A percentile compares a stretch with the other conserved stretches of the same genome.
Conservation (phyloP, 2,888 invertebrate species). For the Hypomecis punctinalis region DNA sequence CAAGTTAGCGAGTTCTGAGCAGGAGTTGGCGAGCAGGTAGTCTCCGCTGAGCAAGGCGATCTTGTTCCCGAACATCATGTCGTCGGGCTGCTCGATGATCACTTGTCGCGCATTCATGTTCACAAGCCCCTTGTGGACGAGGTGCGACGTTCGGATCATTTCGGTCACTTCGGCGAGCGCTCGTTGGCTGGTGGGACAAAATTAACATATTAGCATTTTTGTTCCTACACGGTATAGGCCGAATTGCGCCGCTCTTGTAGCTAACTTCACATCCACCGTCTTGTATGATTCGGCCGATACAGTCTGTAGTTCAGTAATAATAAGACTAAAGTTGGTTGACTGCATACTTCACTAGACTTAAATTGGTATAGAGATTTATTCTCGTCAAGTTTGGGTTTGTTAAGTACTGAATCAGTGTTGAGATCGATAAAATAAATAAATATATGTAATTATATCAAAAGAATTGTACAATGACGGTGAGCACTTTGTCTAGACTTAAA, state of each 20-base stretch:
- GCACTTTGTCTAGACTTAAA: too few species aligned
- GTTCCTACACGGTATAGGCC: too few species aligned
- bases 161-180: constrained; percentile 97
- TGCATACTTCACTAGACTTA: too few species aligned
- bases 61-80: constrained; percentile 98
- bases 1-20: constrained; percentile 93
- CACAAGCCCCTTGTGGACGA: constrained; percentile 95
- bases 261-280: not conserved
- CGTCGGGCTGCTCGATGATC: constrained; percentile 83
- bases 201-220: not conserved
- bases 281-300: not conserved
- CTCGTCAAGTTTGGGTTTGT: too few species aligned
- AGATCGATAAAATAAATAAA: too few species aligned
- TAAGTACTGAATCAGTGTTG: too few species aligned
- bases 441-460: too few species aligned
- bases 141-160: constrained; percentile 96
- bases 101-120: constrained; percentile 90
- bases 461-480: too few species aligned
- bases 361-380: too few species aligned
- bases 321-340: too few species aligned
- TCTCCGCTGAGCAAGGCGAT: constrained; percentile 97
- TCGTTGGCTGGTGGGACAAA: constrained; percentile 86
- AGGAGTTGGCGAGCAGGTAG: constrained; percentile 95
- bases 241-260: too few species aligned
- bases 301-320: too few species aligned